Conservation (phyloP, 2,113 vertebrate genomes). For the Peromyscus polionotus region DNA sequence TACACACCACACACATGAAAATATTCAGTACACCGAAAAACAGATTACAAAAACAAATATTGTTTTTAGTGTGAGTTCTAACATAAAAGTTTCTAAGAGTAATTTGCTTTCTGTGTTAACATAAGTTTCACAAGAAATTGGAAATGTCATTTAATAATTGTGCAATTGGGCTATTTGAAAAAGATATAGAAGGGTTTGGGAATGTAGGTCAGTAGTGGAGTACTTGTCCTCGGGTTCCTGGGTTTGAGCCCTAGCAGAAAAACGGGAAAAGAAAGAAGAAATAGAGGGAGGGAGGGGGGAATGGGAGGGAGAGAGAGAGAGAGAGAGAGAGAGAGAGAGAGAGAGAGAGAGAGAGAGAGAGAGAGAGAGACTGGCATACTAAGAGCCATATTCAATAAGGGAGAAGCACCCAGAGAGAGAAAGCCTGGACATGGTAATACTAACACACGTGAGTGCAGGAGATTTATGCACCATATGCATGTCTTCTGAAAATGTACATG, state of each 20-base stretch:
- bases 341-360: background rate
- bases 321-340: background rate
- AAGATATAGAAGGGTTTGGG: background rate
- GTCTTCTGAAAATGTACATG: background rate
- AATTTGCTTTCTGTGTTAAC: slow-evolving; percentile 28
- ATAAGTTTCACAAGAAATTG: background rate
- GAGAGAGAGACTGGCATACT: background rate
- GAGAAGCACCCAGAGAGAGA: background rate
- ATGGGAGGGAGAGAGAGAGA: too few relatives aligned
- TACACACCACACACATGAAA: rapidly evolving
- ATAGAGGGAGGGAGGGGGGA: too few relatives aligned
- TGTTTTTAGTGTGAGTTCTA: background rate
- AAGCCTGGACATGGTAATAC: background rate
- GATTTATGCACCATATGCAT: too few relatives aligned
- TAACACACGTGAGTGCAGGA: background rate
- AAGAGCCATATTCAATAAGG: background rate
- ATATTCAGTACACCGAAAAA: background rate
- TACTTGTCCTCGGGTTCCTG: background rate
- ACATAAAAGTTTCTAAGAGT: background rate
- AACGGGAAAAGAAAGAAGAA: too few relatives aligned
- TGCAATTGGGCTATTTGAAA: background rate
- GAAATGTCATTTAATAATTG: background rate
- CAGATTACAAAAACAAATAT: background rate
- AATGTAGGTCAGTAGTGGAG: background rate
- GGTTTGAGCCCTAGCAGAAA: background rate